Evolutionary conservation across 2,888 invertebrate species (phyloP).

Genomic region (Acanthococcus lagerstroemiae): DNA sequence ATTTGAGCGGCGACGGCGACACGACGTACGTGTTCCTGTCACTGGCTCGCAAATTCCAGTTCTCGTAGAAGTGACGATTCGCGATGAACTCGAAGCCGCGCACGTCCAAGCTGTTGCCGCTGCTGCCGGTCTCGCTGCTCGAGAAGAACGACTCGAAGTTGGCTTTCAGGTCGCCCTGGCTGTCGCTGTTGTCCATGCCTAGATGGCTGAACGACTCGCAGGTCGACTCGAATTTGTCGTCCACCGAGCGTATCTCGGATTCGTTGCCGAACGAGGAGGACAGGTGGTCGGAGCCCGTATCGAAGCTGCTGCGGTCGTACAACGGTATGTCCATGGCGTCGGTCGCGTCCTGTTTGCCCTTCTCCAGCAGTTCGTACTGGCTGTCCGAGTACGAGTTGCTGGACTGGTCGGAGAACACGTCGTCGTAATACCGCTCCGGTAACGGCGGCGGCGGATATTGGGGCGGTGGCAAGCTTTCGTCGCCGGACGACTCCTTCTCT

Average conservation of each 20-base stretch:
- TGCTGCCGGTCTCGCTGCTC: constrained; percentile 26
- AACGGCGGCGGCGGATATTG: constrained; percentile 9
- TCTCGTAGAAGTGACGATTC: constrained; percentile 5
- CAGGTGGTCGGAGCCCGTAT: background rate
- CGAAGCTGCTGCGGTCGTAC: background rate
- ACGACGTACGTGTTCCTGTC: background rate
- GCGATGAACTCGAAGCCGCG: constrained; percentile 4
- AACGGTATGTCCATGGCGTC: background rate
- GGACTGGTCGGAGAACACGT: constrained; percentile 13
- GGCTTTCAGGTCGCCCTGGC: background rate
- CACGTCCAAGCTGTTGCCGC: constrained; percentile 20
- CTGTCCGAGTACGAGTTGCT: constrained; percentile 21
- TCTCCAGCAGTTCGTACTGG: constrained; percentile 4
- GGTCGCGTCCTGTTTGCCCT: background rate
- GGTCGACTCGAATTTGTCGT: background rate
- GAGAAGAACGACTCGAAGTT: constrained; percentile 6
- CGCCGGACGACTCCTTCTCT: background rate
- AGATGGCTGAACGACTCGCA: background rate
- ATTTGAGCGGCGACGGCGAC: constrained; percentile 5
- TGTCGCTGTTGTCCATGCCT: background rate
- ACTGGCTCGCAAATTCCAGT: background rate
- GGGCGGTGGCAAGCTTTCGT: constrained; percentile 14
- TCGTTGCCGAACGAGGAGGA: constrained; percentile 11
- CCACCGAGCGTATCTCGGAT: constrained; percentile 10
- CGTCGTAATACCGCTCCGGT: background rate